Evolutionary conservation across 2,113 vertebrate species (phyloP).

Genomic region (Butastur rufipennis): DNA sequence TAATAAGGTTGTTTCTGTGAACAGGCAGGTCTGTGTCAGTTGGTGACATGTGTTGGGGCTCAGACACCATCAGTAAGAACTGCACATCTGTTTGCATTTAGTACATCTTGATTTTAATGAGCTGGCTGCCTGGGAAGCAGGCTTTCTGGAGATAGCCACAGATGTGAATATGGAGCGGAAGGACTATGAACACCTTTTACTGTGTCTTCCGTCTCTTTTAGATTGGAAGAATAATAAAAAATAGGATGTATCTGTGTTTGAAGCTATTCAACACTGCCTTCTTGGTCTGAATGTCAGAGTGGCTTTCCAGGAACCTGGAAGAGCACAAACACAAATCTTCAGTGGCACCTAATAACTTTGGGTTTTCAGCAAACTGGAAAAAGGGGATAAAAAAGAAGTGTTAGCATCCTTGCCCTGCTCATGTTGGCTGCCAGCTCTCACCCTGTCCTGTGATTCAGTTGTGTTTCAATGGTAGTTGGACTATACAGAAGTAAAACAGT

Average conservation of each 20-base stretch:
- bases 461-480: background rate
- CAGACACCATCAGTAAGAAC: background rate
- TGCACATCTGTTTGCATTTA: background rate
- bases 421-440: background rate
- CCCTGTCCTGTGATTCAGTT: background rate
- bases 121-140: background rate
- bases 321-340: background rate
- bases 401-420: background rate
- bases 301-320: background rate
- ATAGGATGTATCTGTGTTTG: background rate
- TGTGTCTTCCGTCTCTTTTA: background rate
- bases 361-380: background rate
- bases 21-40: background rate
- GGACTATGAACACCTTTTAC: background rate
- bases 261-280: background rate
- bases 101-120: background rate
- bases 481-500: background rate
- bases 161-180: accelerated
- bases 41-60: background rate
- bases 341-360: background rate
- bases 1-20: background rate
- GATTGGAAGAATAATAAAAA: background rate
- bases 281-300: background rate
- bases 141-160: background rate
- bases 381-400: background rate